Percentiles rank a stretch among this genome's conserved stretches.
Evolutionary conservation across 2,113 vertebrate genomes (phyloP).

Genomic region (Eupsittula cactorum): DNA sequence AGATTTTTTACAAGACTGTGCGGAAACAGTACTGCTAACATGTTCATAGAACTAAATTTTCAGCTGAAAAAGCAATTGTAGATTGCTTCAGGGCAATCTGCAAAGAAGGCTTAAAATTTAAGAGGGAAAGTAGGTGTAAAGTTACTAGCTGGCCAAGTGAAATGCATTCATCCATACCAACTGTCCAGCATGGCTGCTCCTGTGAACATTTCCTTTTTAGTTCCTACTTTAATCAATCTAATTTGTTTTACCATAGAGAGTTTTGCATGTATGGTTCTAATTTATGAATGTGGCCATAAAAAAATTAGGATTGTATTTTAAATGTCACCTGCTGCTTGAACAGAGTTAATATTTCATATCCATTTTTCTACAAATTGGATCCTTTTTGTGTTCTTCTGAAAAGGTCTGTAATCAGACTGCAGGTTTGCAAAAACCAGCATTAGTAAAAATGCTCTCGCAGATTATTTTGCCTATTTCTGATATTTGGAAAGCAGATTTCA

Average conservation of each 20-base stretch:
- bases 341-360: not conserved
- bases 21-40: not conserved
- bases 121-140: not conserved
- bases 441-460: not conserved
- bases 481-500: not conserved
- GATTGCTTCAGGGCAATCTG: not conserved
- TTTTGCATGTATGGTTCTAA: not conserved
- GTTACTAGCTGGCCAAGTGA: not conserved
- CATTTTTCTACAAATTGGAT: not conserved
- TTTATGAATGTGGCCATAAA: not conserved
- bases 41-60: not conserved
- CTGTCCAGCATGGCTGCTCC: not conserved
- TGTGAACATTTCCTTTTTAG: not conserved
- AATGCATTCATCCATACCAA: not conserved
- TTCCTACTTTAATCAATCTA: not conserved
- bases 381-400: not conserved
- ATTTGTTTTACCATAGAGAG: not conserved
- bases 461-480: conserved; percentile 1
- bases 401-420: not conserved
- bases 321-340: not conserved
- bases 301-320: not conserved
- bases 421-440: not conserved
- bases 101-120: not conserved
- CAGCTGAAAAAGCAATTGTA: not conserved
- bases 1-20: conserved; percentile 40